Conservation (phyloP, 92 coral and sea anemone species). For the Hydrozoanthus gracilis region DNA sequence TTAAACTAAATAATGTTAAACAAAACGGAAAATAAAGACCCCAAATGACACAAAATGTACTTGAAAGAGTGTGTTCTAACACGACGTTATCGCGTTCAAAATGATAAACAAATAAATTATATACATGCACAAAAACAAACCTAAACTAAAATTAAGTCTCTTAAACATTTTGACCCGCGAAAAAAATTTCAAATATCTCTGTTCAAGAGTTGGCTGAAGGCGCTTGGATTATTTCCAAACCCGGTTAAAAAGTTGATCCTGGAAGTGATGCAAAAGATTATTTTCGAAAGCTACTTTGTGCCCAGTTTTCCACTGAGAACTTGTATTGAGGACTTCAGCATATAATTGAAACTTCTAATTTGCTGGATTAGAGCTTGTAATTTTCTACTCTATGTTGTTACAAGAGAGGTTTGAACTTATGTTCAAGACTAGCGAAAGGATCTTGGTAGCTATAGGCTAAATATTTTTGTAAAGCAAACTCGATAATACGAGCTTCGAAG, state of each 20-base stretch:
- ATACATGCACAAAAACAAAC: background rate
- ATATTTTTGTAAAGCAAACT: constrained; percentile 3
- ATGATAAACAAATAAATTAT: background rate
- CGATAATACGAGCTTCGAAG: background rate
- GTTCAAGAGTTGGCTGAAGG: background rate
- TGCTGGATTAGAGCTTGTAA: background rate
- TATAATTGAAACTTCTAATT: background rate
- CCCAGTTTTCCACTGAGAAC: too few species aligned
- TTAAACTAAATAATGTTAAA: background rate
- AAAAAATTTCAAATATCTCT: background rate
- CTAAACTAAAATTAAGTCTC: background rate
- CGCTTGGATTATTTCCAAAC: background rate
- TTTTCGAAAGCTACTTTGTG: too few species aligned
- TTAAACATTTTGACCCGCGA: background rate
- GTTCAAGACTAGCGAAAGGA: background rate
- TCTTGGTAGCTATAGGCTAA: background rate
- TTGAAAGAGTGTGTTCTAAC: background rate
- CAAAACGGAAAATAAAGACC: background rate
- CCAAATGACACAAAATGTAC: background rate
- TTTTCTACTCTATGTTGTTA: background rate
- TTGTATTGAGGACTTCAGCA: too few species aligned
- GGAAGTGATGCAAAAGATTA: background rate
- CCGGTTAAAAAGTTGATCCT: background rate
- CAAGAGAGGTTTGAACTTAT: too few species aligned
- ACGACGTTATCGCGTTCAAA: background rate